A percentile compares a stretch with the other conserved stretches of the same genome.
These are phyloP conservation scores for Steatornis caripensis DNA, from an alignment of 2,113 vertebrate species.

Conservation along the genomic window DNA sequence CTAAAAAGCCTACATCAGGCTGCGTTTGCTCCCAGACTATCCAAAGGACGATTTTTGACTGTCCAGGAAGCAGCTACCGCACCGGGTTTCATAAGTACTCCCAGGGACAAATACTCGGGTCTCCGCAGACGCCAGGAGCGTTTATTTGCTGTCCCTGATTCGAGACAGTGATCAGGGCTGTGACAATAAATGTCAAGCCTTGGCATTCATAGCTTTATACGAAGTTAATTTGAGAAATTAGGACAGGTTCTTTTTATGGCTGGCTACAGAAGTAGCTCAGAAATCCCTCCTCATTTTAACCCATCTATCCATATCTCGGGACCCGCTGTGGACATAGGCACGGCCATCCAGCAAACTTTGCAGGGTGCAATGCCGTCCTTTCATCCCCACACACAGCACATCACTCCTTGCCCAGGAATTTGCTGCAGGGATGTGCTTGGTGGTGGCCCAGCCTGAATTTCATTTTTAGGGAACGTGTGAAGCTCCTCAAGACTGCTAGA, in stretches of 20 bases:
- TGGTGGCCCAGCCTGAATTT: background rate
- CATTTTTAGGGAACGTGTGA: background rate
- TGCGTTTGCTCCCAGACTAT: background rate
- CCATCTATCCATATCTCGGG: fast-evolving
- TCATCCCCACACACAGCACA: background rate
- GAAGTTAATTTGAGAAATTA: background rate
- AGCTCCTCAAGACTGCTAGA: background rate
- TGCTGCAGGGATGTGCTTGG: background rate
- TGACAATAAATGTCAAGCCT: background rate
- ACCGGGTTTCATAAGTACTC: background rate
- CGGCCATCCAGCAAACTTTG: background rate
- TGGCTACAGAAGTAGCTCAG: background rate
- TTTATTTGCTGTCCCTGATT: slow-evolving; percentile 1
- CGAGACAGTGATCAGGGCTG: fast-evolving
- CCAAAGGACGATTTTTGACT: background rate
- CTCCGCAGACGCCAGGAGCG: background rate
- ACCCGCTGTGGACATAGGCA: fast-evolving
- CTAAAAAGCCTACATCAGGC: background rate
- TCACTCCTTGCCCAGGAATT: background rate
- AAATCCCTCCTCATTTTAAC: fast-evolving
- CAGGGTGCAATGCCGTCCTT: fast-evolving
- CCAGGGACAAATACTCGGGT: background rate
- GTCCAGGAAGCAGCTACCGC: background rate
- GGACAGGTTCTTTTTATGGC: background rate
- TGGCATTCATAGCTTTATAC: background rate